Evolutionary conservation across 2,113 vertebrate genomes (phyloP).

Genomic region (Amphiprion percula): DNA sequence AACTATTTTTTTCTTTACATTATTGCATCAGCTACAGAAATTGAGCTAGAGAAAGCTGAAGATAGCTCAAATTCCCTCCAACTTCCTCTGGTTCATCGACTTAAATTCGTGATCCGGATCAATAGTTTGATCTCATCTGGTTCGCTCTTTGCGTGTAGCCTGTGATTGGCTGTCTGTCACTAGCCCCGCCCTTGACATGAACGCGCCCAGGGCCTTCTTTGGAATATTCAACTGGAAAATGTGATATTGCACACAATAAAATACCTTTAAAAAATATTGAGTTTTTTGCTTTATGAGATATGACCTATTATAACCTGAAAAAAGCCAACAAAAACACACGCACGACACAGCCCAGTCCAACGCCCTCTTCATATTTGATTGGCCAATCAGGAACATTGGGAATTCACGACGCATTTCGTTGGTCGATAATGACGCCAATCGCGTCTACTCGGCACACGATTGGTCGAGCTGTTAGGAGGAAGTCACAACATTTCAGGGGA

Average conservation of each 20-base stretch:
- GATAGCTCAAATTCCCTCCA: neutral
- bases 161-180: constrained; percentile 34
- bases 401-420: constrained; percentile 49
- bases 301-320: constrained; percentile 22
- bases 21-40: too few species aligned
- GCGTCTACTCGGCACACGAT: constrained; percentile 35
- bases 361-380: constrained; percentile 67
- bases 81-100: constrained; percentile 23
- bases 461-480: constrained; percentile 71
- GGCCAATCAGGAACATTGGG: constrained; percentile 6
- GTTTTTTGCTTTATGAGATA: neutral
- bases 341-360: neutral
- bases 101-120: constrained; percentile 26
- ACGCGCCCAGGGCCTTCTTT: neutral
- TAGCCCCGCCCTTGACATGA: constrained; percentile 36
- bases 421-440: constrained; percentile 65
- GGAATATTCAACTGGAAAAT: neutral
- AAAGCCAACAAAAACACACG: neutral
- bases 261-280: neutral
- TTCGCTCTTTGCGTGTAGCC: neutral
- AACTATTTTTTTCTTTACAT: too few species aligned
- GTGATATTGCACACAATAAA: neutral
- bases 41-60: neutral
- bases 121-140: constrained; percentile 13
- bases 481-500: constrained; percentile 76